phyloP scores from a whole-genome alignment of 1,140 invertebrate genomes.

The Bombyx mori region DNA sequence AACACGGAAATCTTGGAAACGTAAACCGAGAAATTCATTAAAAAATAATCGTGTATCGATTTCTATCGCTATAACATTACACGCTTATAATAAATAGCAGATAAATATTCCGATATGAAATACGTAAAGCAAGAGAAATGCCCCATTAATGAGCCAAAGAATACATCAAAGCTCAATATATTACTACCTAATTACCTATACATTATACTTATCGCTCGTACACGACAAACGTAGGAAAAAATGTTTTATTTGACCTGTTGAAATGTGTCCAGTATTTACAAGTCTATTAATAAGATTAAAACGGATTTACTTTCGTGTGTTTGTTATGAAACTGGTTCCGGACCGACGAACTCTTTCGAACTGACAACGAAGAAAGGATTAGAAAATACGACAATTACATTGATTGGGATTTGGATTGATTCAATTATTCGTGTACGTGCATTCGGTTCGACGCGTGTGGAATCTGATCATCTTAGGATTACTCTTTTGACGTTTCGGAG shows the following conservation, averaged over 20 bases:
- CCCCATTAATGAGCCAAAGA: conserved; percentile 50
- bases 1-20: too few species aligned
- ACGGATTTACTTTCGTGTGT: conserved; percentile 24
- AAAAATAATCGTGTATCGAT: conserved; percentile 5
- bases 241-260: conserved; percentile 49
- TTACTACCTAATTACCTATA: conserved; percentile 63
- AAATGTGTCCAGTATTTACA: conserved; percentile 50
- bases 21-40: conserved; percentile 17
- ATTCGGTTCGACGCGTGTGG: not conserved
- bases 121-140: conserved; percentile 54
- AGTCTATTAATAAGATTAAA: conserved; percentile 57
- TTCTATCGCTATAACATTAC: conserved; percentile 15
- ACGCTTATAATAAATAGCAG: conserved; percentile 25
- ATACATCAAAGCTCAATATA: conserved; percentile 58
- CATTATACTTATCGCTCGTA: conserved; percentile 57
- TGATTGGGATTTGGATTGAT: conserved; percentile 2
- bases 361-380: conserved; percentile 1
- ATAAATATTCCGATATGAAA: conserved; percentile 36
- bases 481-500: not conserved
- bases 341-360: conserved; percentile 1
- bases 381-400: conserved; percentile 7
- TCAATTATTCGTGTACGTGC: conserved; percentile 3
- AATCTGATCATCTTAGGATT: not conserved
- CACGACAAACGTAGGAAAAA: conserved; percentile 32
- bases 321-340: conserved; percentile 13